Evolutionary conservation across 2,888 invertebrate genomes (phyloP), one percentile per base, ranked within the genome.

Genomic region (Scaptomyza polygonia): DNA sequence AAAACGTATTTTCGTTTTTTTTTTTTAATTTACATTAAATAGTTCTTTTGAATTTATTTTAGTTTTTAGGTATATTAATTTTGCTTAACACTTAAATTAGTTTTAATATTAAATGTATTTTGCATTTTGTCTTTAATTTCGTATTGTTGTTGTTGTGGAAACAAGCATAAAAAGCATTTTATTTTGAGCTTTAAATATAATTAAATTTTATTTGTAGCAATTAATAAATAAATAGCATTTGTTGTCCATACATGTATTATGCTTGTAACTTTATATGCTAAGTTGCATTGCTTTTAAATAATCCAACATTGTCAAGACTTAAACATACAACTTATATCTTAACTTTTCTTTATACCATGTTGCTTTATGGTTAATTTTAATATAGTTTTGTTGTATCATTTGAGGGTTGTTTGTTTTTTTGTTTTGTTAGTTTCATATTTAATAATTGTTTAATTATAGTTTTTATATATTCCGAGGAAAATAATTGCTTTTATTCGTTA

Each of bases 401-500:
- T 65, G 9, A 65, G 65, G 18, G 55, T 69, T n/a, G n/a, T n/a
- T n/a, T n/a, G n/a, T n/a, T n/a, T n/a, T n/a, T n/a, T 56, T 77
- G 48, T 21, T 30, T 51, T 64, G 49, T 44, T 12, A 47, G 18
- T 67, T 52, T 30, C 61, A 47, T 62, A 68, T 55, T 61, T 55
- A 47, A 55, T 66, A 68, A 14, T 36, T 49, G n/a, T 67, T 59
- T 49, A 58, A 52, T 65, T 54, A 52, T 53, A 59, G 54, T 51
- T 72, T 85, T 82, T 79, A 69, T 73, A 72, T 73, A 88, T 86
- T 79, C 80, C 32, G 53, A 61, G 59, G 86, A 72, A 88, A 89
- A 88, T 77, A 89, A 89, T 89, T 89, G 88, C 88, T 89, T 89
- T 81, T 75, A 63, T 64, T 58, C 34, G 42, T 85, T 85, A 85